Evolutionary conservation across 2,113 vertebrate genomes (phyloP).

Genomic region (Megalops atlanticus): DNA sequence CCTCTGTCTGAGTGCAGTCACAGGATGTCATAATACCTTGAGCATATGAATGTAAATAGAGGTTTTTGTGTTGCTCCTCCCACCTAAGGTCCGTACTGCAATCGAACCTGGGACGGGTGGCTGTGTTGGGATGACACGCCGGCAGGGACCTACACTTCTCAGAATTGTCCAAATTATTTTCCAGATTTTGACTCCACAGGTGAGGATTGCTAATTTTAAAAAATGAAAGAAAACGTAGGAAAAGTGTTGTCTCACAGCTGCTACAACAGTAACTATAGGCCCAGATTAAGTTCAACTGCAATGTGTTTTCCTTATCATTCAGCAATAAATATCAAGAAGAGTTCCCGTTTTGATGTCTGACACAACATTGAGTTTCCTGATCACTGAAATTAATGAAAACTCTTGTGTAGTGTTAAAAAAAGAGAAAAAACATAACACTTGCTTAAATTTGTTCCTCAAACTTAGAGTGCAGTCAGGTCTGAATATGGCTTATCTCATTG

Average conservation of each 20-base stretch:
- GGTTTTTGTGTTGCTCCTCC: not conserved
- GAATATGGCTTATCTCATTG: not conserved
- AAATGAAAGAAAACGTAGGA: not conserved
- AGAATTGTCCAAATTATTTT: constrained; percentile 89
- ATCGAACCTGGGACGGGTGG: constrained; percentile 90
- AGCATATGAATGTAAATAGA: not conserved
- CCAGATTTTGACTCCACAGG: constrained; percentile 90
- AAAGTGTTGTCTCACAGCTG: not conserved
- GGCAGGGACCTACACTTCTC: constrained; percentile 67
- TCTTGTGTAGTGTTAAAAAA: too few relatives aligned
- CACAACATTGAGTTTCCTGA: not conserved
- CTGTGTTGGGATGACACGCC: constrained; percentile 86
- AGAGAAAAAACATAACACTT: not conserved
- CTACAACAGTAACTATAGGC: not conserved
- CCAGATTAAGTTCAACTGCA: not conserved
- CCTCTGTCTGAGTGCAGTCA: too few relatives aligned
- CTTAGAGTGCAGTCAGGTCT: not conserved
- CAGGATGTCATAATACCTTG: too few relatives aligned
- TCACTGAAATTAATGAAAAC: not conserved
- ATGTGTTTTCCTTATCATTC: not conserved
- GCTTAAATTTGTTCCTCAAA: not conserved
- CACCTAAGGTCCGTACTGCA: constrained; percentile 75
- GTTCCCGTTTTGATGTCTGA: too few relatives aligned
- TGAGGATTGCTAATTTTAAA: constrained; percentile 47
- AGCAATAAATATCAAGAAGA: not conserved